Conservation (phyloP, 2,888 invertebrate genomes). For the Oscheius sp. region DNA sequence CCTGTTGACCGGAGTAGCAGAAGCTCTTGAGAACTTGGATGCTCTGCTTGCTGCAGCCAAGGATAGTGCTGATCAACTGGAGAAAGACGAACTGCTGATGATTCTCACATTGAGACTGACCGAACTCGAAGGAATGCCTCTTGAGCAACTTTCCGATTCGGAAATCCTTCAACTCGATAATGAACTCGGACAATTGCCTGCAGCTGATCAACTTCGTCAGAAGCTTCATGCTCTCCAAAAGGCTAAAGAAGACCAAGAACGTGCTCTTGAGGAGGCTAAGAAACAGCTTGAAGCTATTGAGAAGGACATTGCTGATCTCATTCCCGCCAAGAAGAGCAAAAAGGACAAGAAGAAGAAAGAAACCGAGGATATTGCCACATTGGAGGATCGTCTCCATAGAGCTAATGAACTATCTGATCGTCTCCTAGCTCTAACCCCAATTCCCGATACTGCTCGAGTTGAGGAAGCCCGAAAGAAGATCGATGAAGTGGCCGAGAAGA, state of each 20-base stretch:
- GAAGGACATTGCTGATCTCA: constrained; percentile 39
- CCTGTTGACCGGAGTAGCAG: constrained; percentile 35
- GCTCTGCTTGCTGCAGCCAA: constrained; percentile 38
- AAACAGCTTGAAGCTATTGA: constrained; percentile 18
- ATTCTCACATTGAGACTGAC: constrained; percentile 38
- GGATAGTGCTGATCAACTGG: constrained; percentile 37
- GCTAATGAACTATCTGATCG: constrained; percentile 12
- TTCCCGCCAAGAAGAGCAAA: constrained; percentile 31
- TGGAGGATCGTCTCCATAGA: constrained; percentile 17
- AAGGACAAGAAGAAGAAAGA: constrained; percentile 28
- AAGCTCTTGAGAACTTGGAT: constrained; percentile 37
- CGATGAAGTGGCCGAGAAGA: constrained; percentile 27
- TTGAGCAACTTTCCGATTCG: constrained; percentile 23
- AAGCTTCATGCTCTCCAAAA: constrained; percentile 34
- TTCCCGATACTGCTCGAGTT: neutral
- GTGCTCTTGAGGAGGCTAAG: neutral
- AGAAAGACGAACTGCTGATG: constrained; percentile 41
- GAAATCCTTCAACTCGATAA: constrained; percentile 28
- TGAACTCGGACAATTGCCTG: constrained; percentile 35
- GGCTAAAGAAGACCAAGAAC: constrained; percentile 34
- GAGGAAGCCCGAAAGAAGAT: constrained; percentile 15
- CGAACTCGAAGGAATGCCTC: constrained; percentile 38
- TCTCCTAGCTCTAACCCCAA: constrained; percentile 1
- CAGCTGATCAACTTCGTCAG: constrained; percentile 40
- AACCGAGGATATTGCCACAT: neutral